Evolutionary conservation across 2,888 invertebrate species (phyloP).

Genomic region (Euclidia mi): DNA sequence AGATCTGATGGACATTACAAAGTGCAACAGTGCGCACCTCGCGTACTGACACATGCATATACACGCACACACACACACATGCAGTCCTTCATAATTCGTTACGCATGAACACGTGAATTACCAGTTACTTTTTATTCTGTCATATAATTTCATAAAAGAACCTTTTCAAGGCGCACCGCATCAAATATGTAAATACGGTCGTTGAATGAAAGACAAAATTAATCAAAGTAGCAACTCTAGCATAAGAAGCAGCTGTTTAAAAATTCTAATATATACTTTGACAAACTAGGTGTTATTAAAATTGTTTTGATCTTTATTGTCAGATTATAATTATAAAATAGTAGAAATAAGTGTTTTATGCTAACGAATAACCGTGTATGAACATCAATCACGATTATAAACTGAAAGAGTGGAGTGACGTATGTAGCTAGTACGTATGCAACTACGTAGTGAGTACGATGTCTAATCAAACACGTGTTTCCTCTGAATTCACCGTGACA

Average conservation of each 20-base stretch:
- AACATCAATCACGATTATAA: constrained; percentile 32
- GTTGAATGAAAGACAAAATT: constrained; percentile 33
- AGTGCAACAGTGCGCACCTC: constrained; percentile 10
- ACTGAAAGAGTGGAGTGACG: constrained; percentile 26
- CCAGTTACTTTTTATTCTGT: constrained; percentile 41
- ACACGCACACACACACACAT: constrained; percentile 12
- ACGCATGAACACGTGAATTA: constrained; percentile 45
- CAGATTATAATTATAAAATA: constrained; percentile 12
- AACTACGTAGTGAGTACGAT: constrained; percentile 31
- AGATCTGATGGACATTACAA: constrained; percentile 20
- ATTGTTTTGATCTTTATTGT: constrained; percentile 22
- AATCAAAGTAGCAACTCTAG: constrained; percentile 40
- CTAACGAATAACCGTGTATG: constrained; percentile 28
- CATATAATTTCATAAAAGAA: constrained; percentile 41
- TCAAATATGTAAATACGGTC: constrained; percentile 36
- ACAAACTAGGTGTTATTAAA: constrained; percentile 22
- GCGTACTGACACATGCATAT: constrained; percentile 7
- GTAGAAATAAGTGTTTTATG: constrained; percentile 23
- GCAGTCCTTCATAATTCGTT: constrained; percentile 31
- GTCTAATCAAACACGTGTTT: constrained; percentile 50
- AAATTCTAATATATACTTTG: constrained; percentile 34
- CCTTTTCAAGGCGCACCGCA: constrained; percentile 32
- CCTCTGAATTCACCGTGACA: constrained; percentile 41
- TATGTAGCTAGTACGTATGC: constrained; percentile 1
- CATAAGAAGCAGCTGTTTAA: constrained; percentile 32